These are phyloP conservation scores for Conus canariensis DNA, from an alignment of 2,888 invertebrate species.

Conservation along the genomic window DNA sequence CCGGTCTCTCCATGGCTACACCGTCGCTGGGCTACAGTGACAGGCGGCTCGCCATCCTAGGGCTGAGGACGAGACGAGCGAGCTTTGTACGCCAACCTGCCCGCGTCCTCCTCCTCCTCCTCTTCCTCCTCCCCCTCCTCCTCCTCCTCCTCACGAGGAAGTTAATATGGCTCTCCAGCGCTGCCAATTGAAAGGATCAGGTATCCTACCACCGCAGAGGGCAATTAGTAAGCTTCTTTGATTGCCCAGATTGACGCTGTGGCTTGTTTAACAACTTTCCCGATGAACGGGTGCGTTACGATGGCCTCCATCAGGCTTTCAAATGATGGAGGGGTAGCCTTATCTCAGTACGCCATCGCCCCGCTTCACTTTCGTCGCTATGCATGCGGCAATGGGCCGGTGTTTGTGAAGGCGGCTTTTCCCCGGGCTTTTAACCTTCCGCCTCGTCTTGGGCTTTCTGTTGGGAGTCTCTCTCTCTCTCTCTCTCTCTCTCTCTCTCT, in stretches of 20 bases:
- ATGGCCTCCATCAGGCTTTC: not conserved
- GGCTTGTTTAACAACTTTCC: constrained; percentile 26
- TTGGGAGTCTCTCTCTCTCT: not conserved
- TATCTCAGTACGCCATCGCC: not conserved
- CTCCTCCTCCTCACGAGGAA: too few species aligned
- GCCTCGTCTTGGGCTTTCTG: not conserved
- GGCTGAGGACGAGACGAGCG: too few species aligned
- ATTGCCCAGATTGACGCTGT: not conserved
- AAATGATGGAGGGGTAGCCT: not conserved
- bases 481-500: not conserved
- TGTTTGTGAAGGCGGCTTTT: not conserved
- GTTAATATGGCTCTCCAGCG: too few species aligned
- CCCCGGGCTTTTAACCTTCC: not conserved
- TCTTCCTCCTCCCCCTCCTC: too few species aligned
- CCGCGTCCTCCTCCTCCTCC: too few species aligned
- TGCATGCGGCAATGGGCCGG: not conserved
- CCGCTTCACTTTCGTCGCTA: not conserved
- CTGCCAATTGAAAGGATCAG: constrained; percentile 4
- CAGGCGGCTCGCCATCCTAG: too few species aligned
- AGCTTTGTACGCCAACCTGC: too few species aligned
- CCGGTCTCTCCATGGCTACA: too few species aligned
- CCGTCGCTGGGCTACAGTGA: too few species aligned
- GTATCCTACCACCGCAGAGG: not conserved
- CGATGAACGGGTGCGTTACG: constrained; percentile 9
- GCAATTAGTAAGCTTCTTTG: not conserved